Evolutionary conservation across 2,113 vertebrate species (phyloP), one percentile per base, ranked within the genome.

Genomic region (Xiphorhynchus elegans): DNA sequence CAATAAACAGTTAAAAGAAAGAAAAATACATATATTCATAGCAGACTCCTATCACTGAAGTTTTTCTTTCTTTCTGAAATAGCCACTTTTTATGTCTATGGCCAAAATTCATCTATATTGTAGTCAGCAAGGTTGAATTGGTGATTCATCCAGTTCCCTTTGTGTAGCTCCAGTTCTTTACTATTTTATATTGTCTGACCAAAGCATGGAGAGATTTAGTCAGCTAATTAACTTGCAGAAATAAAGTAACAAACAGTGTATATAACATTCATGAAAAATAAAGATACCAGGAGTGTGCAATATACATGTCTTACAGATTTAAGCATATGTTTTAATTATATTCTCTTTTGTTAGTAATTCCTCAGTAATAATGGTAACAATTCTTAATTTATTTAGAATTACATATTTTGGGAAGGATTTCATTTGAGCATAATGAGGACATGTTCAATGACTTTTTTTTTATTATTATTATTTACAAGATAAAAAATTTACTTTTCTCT

Each of bases 201-300:
- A 93, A 73, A 55, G 26, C 55, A 80, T 2, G 0, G 75, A 85
- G 78, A 91, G 62, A 85, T 88, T 94, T 87, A 87, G 84, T 58
- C 35, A 69, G 81, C 50, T 91, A 94, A 91, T 96, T 86, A 96
- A 63, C 70, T 47, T 6, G 1, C 79, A 85, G 72, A 94, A 90
- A 76, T 63, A 33, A 85, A 95, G 77, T 93, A 92, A 50, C n/a
- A 59, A 88, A 29, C 59, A 66, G 50, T 21, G 46, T 89, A 35
- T 85, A 53, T 66, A 85, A 59, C n/a, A 52, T 37, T 50, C 6
- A 23, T 77, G 47, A 85, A 91, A 76, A 95, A 78, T 91, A 81
- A 87, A 87, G 52, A 60, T 69, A 80, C 15, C 16, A 33, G 33
- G 42, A 75, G 3, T 15, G 46, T 4, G 9, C 40, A 63, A 52